Evolutionary conservation across 2,888 invertebrate genomes (phyloP).

Genomic region (Keiferia lycopersicella): DNA sequence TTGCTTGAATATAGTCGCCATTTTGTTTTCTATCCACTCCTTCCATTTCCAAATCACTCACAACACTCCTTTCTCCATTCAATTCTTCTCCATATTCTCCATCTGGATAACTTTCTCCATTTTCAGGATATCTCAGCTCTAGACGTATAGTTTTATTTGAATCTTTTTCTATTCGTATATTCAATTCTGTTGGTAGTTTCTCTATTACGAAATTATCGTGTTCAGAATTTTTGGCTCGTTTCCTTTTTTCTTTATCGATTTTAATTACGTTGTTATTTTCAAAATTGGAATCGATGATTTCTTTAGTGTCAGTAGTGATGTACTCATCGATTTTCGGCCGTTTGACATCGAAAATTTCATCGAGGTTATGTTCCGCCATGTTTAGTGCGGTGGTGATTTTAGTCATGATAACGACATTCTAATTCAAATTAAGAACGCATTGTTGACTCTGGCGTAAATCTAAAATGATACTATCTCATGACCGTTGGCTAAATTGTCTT

Average conservation of each 20-base stretch:
- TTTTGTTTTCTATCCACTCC: background rate
- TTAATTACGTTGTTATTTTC: constrained; percentile 55
- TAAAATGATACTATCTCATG: constrained; percentile 78
- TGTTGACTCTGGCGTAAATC: constrained; percentile 77
- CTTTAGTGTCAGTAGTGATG: constrained; percentile 6
- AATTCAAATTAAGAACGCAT: constrained; percentile 75
- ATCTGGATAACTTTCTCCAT: constrained; percentile 16
- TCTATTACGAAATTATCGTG: constrained; percentile 41
- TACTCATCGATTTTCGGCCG: constrained; percentile 52
- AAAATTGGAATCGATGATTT: constrained; percentile 30
- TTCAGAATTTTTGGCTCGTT: constrained; percentile 45
- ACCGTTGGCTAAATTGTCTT: constrained; percentile 57
- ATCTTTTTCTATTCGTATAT: constrained; percentile 62
- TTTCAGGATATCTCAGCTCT: constrained; percentile 52
- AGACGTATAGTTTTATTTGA: constrained; percentile 60
- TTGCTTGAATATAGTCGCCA: constrained; percentile 19
- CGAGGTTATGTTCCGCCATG: constrained; percentile 66
- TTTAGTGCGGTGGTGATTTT: constrained; percentile 64
- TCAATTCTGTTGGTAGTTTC: constrained; percentile 53
- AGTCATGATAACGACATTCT: constrained; percentile 65
- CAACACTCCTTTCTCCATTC: constrained; percentile 35
- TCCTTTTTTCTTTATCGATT: constrained; percentile 49
- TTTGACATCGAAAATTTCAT: constrained; percentile 64
- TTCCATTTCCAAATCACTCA: constrained; percentile 30
- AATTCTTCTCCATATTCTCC: constrained; percentile 27